Evolutionary conservation across 2,888 invertebrate genomes (phyloP), one percentile per base, ranked within the genome.

Genomic region (Dynastes tityus): DNA sequence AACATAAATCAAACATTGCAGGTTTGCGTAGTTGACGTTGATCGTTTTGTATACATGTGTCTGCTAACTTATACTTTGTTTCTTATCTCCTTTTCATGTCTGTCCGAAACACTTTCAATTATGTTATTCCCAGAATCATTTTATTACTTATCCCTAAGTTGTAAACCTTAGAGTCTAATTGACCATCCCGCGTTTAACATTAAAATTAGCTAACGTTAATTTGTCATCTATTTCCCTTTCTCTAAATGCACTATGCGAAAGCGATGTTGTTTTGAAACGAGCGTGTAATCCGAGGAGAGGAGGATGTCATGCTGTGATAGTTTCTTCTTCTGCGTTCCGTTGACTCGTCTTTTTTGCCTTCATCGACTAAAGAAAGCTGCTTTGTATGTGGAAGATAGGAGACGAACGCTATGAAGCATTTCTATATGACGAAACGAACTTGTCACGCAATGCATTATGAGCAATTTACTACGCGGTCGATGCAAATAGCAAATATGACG

Each of bases 231-330:
- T 67, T 67, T 67, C 67, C 67, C 67, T 40, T 67, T 67, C 67
- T 65, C n/a, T 37, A 22, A 67, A 45, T 45, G 45, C 45, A 45
- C 8, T 11, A 45, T 45, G 45, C 45, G 45, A 45, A 45, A 45
- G 45, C 45, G 8, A 45, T 11, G 45, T 45, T 45, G 45, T 45
- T 45, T 45, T 45, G 45, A 45, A 45, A 8, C 45, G 45, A 8
- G 2, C 11, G 22, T 45, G 67, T 67, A 67, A 67, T 49, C 9
- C 22, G 67, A 67, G 67, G 45, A 45, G 45, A 45, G 45, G 67
- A 67, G 67, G 67, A 67, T 67, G 67, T 67, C 67, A 45, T 67
- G 67, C 45, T 67, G 67, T 1, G 67, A 67, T 67, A 67, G 40
- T 67, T 45, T 67, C 67, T 5, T 65, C 45, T 13, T 45, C 16